phyloP scores from a whole-genome alignment of 2,797 vertebrate genomes.

The Neoniphon sammara region DNA sequence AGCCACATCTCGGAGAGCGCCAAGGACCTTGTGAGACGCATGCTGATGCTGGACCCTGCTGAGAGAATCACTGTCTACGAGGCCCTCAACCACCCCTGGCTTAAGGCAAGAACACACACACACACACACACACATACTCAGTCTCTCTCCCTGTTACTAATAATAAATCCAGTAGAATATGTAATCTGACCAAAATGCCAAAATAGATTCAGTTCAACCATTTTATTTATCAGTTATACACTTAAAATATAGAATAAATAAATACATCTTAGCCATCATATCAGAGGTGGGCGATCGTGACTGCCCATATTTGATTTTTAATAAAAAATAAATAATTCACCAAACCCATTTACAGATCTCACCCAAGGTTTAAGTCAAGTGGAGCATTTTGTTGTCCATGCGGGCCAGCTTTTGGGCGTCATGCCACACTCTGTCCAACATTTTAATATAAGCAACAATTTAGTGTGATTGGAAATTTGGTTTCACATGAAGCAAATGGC shows the following conservation, averaged over 20 bases:
- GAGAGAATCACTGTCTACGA: conserved; percentile 99
- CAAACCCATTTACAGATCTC: not conserved
- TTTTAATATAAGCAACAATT: no score
- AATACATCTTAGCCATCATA: no score
- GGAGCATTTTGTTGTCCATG: not conserved
- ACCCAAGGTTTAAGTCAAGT: not conserved
- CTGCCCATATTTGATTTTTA: not conserved
- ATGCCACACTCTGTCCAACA: no score
- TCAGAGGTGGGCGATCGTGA: no score
- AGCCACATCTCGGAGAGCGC: conserved; percentile 99
- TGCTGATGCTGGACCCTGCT: conserved; percentile 98
- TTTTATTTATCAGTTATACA: no score
- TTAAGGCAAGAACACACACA: conserved; percentile 84
- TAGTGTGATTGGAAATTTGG: no score
- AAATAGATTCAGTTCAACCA: no score
- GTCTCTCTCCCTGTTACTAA: not conserved
- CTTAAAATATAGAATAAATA: no score
- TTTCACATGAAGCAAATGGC: no score
- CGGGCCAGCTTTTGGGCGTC: not conserved
- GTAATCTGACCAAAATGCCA: no score
- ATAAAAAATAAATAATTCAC: not conserved
- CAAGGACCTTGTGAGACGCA: conserved; percentile 98
- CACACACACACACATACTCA: not conserved
- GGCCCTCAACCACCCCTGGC: conserved; percentile 98
- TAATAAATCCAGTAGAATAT: no score